Percentiles rank a stretch among this genome's conserved stretches.
Conservation (phyloP, 2,888 invertebrate species). For the Minunthozetes semirufus region DNA sequence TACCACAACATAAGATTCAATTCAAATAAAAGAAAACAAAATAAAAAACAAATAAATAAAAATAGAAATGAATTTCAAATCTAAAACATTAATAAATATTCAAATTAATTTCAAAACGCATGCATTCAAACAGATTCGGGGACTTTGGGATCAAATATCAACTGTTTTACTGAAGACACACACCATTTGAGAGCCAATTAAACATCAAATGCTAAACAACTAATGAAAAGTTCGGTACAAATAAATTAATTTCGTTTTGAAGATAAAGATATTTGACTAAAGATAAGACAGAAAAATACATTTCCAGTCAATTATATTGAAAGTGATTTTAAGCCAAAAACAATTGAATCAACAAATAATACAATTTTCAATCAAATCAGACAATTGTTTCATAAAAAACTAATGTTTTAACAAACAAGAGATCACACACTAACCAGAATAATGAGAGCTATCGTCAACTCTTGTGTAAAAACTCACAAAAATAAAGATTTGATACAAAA, state of each 20-base stretch:
- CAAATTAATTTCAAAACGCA: neutral
- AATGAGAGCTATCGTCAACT: too few species aligned
- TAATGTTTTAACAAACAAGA: neutral
- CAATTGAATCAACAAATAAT: neutral
- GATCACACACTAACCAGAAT: too few species aligned
- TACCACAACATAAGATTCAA: neutral
- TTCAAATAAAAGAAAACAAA: neutral
- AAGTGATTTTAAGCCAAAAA: neutral
- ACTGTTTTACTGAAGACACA: too few species aligned
- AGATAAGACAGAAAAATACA: neutral
- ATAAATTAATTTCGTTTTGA: too few species aligned
- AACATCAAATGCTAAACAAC: too few species aligned
- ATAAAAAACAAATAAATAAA: neutral
- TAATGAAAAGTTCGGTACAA: too few species aligned
- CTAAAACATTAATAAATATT: neutral
- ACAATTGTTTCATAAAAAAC: neutral
- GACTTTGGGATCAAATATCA: neutral
- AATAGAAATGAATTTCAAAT: neutral
- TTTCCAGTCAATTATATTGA: neutral
- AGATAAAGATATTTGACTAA: too few species aligned
- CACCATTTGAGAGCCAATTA: too few species aligned
- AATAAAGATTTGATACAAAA: too few species aligned
- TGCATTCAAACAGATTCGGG: neutral
- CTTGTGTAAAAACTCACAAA: too few species aligned
- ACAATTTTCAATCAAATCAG: neutral